Percentiles rank a stretch among this genome's conserved stretches.
These are phyloP conservation scores for Podotricha telesiphe DNA, from an alignment of 2,888 invertebrate genomes.

Conservation along the genomic window DNA sequence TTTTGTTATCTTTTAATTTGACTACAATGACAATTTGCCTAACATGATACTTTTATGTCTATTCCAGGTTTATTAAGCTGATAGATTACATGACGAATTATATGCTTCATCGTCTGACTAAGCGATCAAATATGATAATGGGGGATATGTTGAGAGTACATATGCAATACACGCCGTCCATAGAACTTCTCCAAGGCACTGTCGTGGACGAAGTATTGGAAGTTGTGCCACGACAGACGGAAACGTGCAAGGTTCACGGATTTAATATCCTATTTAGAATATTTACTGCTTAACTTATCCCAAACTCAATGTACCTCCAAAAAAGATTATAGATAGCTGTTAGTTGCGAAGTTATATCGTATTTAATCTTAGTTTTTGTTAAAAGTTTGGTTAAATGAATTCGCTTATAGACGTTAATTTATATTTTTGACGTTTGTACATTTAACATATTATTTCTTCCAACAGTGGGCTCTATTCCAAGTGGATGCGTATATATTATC, in stretches of 20 bases:
- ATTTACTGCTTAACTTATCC: too few relatives aligned
- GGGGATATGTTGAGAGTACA: slow-evolving; percentile 82
- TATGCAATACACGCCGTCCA: slow-evolving; percentile 76
- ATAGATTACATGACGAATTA: slow-evolving; percentile 88
- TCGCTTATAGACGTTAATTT: too few relatives aligned
- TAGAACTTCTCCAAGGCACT: slow-evolving; percentile 64
- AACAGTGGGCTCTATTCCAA: slow-evolving; percentile 85
- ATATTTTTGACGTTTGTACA: too few relatives aligned
- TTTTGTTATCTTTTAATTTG: too few relatives aligned
- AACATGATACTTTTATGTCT: too few relatives aligned
- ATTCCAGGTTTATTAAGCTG: slow-evolving; percentile 87
- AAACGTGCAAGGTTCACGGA: slow-evolving; percentile 73
- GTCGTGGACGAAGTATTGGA: slow-evolving; percentile 81
- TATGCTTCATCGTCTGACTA: slow-evolving; percentile 86
- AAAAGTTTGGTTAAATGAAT: too few relatives aligned
- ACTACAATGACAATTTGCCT: too few relatives aligned
- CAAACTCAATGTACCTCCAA: too few relatives aligned
- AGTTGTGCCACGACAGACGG: slow-evolving; percentile 63
- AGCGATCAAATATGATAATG: slow-evolving; percentile 85
- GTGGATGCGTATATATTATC: slow-evolving; percentile 80
- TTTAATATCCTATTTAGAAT: not conserved
- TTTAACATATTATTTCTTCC: slow-evolving; percentile 54
- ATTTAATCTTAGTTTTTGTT: too few relatives aligned
- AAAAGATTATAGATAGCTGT: too few relatives aligned
- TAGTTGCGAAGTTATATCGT: too few relatives aligned